Evolutionary conservation across 2,797 vertebrate genomes (phyloP), one percentile per base, ranked within the genome.

Genomic region (Vespertilio murinus): DNA sequence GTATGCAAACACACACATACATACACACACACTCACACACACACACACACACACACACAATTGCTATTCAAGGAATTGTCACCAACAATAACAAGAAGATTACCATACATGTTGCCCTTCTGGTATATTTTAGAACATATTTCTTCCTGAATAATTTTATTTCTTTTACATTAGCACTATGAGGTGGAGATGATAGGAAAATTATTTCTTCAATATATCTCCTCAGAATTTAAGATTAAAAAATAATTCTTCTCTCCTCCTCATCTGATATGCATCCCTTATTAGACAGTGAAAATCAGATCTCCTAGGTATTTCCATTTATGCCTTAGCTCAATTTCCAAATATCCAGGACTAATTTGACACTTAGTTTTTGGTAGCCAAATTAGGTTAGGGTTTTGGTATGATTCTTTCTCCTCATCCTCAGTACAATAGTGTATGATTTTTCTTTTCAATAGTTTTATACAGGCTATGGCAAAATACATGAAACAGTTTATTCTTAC

Each of bases 151-250:
- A 81, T 81, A 81, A 56, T 82, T 64, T 74, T 91, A 85, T 83
- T 78, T 84, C 75, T 52, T 93, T 91, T 78, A 74, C 6, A 90
- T 14, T 25, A 88, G 49, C 25, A 45, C n/a, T 67, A 42, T 30
- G 33, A 88, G 30, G 18, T 56, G 4, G n/a, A 40, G 56, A 59
- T 88, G 69, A 87, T 45, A 52, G 17, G 59, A 74, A 88, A 95
- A 94, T 82, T 90, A 93, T 88, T 40, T 38, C 52, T 61, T 94
- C 42, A 28, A 49, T 90, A 49, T 22, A 16, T 84, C 64, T 83
- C 17, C 64, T 90, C 81, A 86, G 77, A 92, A 93, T 88, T 85
- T 78, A 93, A 82, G 45, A 81, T 61, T 78, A 96, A 95, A 78
- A 88, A 73, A 52, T 22, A 75, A 88, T 79, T 91, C 95, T 54